phyloP scores from a whole-genome alignment of 2,113 vertebrate genomes.

The Coracopsis vasa region DNA sequence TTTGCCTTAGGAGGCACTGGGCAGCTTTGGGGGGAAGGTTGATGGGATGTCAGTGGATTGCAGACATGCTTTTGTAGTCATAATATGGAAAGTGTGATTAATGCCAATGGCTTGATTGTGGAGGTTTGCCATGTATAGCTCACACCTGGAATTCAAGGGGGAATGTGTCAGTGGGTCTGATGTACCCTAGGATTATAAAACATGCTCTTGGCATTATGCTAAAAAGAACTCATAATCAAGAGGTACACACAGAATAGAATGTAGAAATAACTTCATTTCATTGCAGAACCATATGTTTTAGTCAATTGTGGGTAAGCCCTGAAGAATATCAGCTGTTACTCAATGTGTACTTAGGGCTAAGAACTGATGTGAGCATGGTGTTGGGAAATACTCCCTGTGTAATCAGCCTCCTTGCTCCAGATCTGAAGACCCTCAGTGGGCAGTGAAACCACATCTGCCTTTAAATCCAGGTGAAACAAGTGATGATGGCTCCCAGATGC shows the following conservation, averaged over 20 bases:
- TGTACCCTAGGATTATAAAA: background rate
- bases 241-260: background rate
- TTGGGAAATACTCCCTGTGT: background rate
- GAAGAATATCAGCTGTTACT: background rate
- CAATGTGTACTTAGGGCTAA: background rate
- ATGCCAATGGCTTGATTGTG: background rate
- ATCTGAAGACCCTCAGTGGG: background rate
- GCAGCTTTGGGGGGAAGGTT: background rate
- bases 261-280: background rate
- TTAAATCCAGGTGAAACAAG: background rate
- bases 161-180: background rate
- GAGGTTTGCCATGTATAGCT: background rate
- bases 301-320: background rate
- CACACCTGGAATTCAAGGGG: background rate
- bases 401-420: background rate
- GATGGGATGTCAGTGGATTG: background rate
- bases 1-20: background rate
- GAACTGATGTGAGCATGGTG: background rate
- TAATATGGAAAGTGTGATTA: background rate
- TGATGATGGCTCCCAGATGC: background rate
- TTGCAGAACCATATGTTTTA: background rate
- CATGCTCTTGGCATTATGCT: background rate
- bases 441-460: background rate
- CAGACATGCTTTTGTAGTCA: background rate
- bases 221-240: background rate